Percentiles rank a stretch among this genome's conserved stretches.
Evolutionary conservation across 2,797 vertebrate species (phyloP).

Genomic region (Otolemur crassicaudatus): DNA sequence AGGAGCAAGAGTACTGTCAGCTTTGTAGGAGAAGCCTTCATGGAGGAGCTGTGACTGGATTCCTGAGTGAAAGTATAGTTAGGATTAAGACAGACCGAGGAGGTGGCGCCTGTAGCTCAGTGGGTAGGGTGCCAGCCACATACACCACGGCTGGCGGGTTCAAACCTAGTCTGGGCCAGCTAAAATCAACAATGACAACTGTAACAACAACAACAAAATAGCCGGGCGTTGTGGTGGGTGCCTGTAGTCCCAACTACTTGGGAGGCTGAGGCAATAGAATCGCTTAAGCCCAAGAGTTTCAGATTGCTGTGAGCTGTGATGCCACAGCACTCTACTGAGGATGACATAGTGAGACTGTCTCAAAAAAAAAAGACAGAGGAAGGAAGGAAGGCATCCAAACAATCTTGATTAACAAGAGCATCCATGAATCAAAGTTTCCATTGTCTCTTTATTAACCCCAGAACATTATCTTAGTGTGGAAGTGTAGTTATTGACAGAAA

Average conservation of each 20-base stretch:
- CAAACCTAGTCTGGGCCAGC: no score
- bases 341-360: no score
- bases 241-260: no score
- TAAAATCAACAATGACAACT: no score
- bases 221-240: no score
- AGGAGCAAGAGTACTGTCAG: neutral
- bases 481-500: neutral
- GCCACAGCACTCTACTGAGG: no score
- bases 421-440: neutral
- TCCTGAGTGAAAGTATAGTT: neutral
- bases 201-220: no score
- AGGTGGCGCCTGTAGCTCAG: neutral
- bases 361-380: neutral
- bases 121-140: no score
- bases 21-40: neutral
- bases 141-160: no score
- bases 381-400: neutral
- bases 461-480: constrained; percentile 7
- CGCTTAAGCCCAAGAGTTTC: no score
- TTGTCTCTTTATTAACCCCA: neutral
- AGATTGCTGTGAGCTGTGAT: no score
- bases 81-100: neutral
- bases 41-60: neutral
- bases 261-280: no score
- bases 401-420: neutral